Base-by-base conservation (phyloP, 1,140 invertebrate species). In the Lanistes nyassanus region DNA sequence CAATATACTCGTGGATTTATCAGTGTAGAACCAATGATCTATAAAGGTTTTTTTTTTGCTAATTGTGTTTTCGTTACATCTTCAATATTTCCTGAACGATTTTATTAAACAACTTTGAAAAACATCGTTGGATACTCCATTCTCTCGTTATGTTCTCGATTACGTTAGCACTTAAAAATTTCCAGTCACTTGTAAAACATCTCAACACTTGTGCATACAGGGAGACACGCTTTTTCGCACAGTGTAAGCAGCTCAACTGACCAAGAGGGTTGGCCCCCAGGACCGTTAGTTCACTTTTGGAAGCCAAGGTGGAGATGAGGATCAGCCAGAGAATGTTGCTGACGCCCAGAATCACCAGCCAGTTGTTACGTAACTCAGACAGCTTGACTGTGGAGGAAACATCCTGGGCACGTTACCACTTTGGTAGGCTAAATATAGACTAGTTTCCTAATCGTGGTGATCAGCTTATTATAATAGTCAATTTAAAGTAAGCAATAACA, bases 321-420 rank as follows among this genome's bases (percentile, higher is more conserved):
- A 85, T 81, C 16, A 86, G 39, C 85, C 85, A 86, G 16, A 86
- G 55, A 11, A 74, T 82, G 74, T 86, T 86, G n/a, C 77, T 74
- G 0, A 83, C 80, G 1, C 80, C 81, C 29, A 84, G 65, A 7
- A 84, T 77, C 71, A 85, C 76, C 16, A 85, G 62, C 80, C 81
- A 84, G 23, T 76, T 75, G 62, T 82, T 83, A 19, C 84, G 56
- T 5, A 85, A 67, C 23, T 78, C 77, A 31, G 72, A 69, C 47
- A 85, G 76, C 39, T 83, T 82, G 4, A 39, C 84, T 85, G 72
- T 55, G 79, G 58, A 13, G 37, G 76, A 71, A 67, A 70, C 42
- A 16, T 16, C 42, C 42, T 47, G 9, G 42, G 26, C 51, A 11
- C 16, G 42, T 47, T 47, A 47, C 9, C 42, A 47, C 42, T 47